These are phyloP conservation scores for Copidosoma floridanum DNA, from an alignment of 1,140 invertebrate species.

Conservation along the genomic window DNA sequence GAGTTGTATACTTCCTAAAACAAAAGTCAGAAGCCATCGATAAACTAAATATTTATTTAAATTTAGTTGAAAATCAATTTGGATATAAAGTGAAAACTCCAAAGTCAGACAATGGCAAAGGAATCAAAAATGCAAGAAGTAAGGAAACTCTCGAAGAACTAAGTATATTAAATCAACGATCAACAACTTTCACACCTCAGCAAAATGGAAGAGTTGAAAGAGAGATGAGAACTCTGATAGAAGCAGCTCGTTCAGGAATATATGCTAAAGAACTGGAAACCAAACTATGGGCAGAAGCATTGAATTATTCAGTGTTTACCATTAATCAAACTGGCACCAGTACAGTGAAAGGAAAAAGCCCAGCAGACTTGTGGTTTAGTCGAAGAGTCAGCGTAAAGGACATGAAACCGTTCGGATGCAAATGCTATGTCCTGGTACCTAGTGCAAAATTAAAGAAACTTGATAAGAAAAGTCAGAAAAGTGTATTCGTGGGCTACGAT, in stretches of 20 bases:
- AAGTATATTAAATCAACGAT: conserved; percentile 30
- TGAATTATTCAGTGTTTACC: conserved; percentile 37
- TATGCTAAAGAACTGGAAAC: conserved; percentile 6
- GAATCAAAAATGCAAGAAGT: conserved; percentile 30
- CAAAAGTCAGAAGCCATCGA: conserved; percentile 39
- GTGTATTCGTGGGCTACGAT: conserved; percentile 31
- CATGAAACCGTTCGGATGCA: conserved; percentile 24
- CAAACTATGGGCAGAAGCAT: conserved; percentile 42
- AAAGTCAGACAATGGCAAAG: conserved; percentile 23
- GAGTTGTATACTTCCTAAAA: conserved; percentile 41
- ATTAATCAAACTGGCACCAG: conserved; percentile 36
- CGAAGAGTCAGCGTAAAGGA: conserved; percentile 11
- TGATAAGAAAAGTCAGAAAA: too few species aligned
- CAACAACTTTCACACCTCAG: conserved; percentile 39
- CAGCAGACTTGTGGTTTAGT: conserved; percentile 30
- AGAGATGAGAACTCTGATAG: conserved; percentile 39
- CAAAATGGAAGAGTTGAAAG: conserved; percentile 43
- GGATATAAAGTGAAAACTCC: conserved; percentile 36
- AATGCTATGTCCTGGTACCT: conserved; percentile 22
- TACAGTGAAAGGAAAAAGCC: too few species aligned
- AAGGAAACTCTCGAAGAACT: too few species aligned
- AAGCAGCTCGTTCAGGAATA: conserved; percentile 35
- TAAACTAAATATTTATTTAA: conserved; percentile 32
- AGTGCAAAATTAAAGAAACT: conserved; percentile 23
- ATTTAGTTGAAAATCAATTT: conserved; percentile 31